Evolutionary conservation across 2,888 invertebrate genomes (phyloP), one percentile per base, ranked within the genome.

Genomic region (Ligdia adustata): DNA sequence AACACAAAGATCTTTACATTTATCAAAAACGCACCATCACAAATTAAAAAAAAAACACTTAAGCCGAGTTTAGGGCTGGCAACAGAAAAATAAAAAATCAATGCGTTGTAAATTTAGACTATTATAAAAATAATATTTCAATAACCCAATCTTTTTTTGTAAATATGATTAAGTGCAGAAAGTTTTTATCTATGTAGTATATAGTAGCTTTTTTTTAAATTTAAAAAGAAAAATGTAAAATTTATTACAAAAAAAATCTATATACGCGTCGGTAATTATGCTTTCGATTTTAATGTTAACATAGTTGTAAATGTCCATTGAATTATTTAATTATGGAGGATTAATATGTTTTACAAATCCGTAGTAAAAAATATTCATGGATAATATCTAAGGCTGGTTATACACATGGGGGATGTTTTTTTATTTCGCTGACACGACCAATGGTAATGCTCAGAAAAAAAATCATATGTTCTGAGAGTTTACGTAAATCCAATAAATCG

Each of bases 261-360:
- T n/a, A n/a, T n/a, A n/a, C n/a, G n/a, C 16, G 5, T 5, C 3
- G n/a, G 22, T 22, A 22, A 22, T n/a, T n/a, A 28, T 39, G 48
- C 53, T 64, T 69, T 65, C 45, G 57, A 67, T 81, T 83, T 80
- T 76, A 52, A 55, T 39, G 47, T 63, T 72, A 81, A 80, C 84
- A 83, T 82, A 66, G 64, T 52, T 82, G 66, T 64, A 53, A 61
- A 80, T 84, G 84, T 88, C 87, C 87, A 87, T 80, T 72, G 52
- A 59, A 59, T 59, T 38, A 32, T 38, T 49, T 32, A 48, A 45
- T n/a, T 57, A 55, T 55, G 52, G 57, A 49, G 33, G 28, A 34
- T 47, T 18, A 43, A 60, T 60, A 60, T 60, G 60, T 60, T 60
- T 48, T 54, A 64, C 55, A 50, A n/a, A 66, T 67, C 72, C 69